phyloP scores from a whole-genome alignment of 1,140 invertebrate genomes.

The Leucophenga varia region DNA sequence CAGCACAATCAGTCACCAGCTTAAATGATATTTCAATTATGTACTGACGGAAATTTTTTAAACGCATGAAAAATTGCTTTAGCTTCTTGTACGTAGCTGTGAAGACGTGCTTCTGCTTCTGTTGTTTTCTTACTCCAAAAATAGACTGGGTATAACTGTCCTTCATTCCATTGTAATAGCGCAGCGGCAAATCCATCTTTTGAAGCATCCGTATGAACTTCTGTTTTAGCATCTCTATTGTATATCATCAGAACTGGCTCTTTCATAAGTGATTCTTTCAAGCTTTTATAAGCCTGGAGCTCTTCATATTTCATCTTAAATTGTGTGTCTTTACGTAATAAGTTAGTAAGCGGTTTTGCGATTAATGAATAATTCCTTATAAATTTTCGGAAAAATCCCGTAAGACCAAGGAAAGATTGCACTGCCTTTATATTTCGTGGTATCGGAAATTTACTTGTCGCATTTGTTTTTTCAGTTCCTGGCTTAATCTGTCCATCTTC shows the following conservation, averaged over 20 bases:
- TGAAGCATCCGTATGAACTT: slow-evolving; percentile 42
- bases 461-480: slow-evolving; percentile 13
- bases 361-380: slow-evolving; percentile 21
- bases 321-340: slow-evolving; percentile 15
- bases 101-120: slow-evolving; percentile 24
- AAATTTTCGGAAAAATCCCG: slow-evolving; percentile 30
- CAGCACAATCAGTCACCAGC: slow-evolving; percentile 30
- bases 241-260: slow-evolving; percentile 41
- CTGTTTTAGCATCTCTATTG: slow-evolving; percentile 20
- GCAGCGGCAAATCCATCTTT: slow-evolving; percentile 2
- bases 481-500: slow-evolving; percentile 14
- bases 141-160: slow-evolving; percentile 29
- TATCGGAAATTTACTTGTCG: slow-evolving; percentile 29
- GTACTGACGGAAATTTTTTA: slow-evolving; percentile 27
- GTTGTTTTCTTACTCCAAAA: slow-evolving; percentile 39
- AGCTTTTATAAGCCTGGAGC: slow-evolving; percentile 26
- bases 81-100: slow-evolving; percentile 34
- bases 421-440: slow-evolving; percentile 33
- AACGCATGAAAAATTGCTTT: slow-evolving; percentile 25
- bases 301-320: slow-evolving; percentile 20
- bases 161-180: slow-evolving; percentile 15
- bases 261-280: slow-evolving; percentile 24
- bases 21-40: slow-evolving; percentile 9
- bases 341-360: slow-evolving; percentile 21
- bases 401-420: slow-evolving; percentile 32